A percentile compares a stretch with the other conserved stretches of the same genome.
Evolutionary conservation across 2,888 invertebrate species (phyloP).

Genomic region (Cheiracanthium punctorium): DNA sequence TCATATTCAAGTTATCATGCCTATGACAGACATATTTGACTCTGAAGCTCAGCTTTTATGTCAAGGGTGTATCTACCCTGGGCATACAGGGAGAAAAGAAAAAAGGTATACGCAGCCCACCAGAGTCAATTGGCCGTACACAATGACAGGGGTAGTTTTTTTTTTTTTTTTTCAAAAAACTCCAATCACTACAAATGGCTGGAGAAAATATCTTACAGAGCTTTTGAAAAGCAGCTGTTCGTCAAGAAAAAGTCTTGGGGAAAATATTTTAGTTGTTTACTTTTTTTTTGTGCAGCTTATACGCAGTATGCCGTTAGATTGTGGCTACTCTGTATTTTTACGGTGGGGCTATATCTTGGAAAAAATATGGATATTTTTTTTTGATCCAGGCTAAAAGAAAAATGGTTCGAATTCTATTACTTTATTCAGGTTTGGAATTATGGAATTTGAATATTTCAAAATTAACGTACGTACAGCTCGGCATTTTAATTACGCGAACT

Average conservation of each 20-base stretch:
- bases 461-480: too few relatives aligned
- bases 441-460: too few relatives aligned
- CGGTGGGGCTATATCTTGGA: too few relatives aligned
- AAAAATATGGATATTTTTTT: too few relatives aligned
- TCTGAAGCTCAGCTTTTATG: not conserved
- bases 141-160: constrained; percentile 20
- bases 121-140: constrained; percentile 22
- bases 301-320: too few relatives aligned
- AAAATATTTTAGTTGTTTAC: not conserved
- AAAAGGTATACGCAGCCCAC: not conserved
- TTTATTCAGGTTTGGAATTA: too few relatives aligned
- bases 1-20: constrained; percentile 15
- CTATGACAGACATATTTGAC: constrained; percentile 31
- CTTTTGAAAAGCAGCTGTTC: not conserved
- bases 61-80: not conserved
- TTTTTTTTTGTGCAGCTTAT: not conserved
- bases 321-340: too few relatives aligned
- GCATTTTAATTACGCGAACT: too few relatives aligned
- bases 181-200: constrained; percentile 8
- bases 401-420: too few relatives aligned
- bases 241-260: not conserved
- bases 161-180: constrained; percentile 2
- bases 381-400: too few relatives aligned
- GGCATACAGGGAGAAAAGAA: too few relatives aligned
- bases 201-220: not conserved